A percentile compares a stretch with the other conserved stretches of the same genome.
Evolutionary conservation across 2,797 vertebrate genomes (phyloP).

Genomic region (Myiotriccus ornatus): DNA sequence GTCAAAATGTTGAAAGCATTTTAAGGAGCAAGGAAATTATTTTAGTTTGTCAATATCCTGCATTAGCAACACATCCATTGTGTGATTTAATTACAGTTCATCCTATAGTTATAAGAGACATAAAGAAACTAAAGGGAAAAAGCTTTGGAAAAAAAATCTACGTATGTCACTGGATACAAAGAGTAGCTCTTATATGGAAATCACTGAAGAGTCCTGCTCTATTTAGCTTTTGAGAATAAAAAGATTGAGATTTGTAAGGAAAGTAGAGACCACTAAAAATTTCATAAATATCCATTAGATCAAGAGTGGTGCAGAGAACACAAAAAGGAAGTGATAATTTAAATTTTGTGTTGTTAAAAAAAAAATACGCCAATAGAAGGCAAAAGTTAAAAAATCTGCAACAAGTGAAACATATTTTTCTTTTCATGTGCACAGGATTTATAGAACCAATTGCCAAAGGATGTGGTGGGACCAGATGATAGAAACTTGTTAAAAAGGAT

Average conservation of each 20-base stretch:
- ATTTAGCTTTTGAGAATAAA: not conserved
- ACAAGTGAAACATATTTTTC: not conserved
- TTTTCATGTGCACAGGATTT: not conserved
- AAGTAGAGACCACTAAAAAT: not conserved
- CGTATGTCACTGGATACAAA: not conserved
- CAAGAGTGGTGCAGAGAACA: not conserved
- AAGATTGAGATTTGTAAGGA: not conserved
- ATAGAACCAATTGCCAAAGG: not conserved
- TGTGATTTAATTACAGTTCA: not conserved
- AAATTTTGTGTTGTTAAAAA: not conserved
- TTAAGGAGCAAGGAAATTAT: not conserved
- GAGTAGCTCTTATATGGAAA: not conserved
- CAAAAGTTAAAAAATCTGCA: not conserved
- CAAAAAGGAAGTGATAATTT: not conserved
- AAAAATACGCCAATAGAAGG: not conserved
- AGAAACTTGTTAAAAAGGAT: not conserved
- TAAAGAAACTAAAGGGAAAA: fast-evolving
- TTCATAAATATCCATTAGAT: not conserved
- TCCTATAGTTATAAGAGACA: not conserved
- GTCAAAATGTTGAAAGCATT: not conserved
- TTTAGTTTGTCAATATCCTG: not conserved
- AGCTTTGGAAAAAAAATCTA: not conserved
- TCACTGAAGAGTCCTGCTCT: not conserved
- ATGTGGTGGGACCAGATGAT: not conserved
- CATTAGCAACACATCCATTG: not conserved